These are phyloP conservation scores for Drosophila triauraria DNA, from an alignment of 1,140 invertebrate genomes.

Conservation along the genomic window DNA sequence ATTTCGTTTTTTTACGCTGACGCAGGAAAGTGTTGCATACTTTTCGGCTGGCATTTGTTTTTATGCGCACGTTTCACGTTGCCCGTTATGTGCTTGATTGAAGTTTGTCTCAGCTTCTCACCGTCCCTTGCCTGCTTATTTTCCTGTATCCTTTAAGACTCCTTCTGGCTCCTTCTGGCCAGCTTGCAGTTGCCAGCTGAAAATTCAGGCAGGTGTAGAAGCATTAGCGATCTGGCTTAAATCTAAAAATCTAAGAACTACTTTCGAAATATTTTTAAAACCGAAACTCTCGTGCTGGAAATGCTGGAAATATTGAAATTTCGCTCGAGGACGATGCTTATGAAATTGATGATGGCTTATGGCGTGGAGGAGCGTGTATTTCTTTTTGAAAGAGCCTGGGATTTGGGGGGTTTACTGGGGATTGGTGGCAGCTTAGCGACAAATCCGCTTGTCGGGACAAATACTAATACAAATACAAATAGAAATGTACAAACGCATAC, in stretches of 20 bases:
- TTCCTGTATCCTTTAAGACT: conserved; percentile 36
- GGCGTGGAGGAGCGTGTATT: conserved; percentile 26
- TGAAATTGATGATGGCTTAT: conserved; percentile 48
- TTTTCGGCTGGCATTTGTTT: conserved; percentile 74
- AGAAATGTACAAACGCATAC: conserved; percentile 26
- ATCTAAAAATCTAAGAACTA: background rate
- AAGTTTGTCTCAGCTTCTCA: conserved; percentile 45
- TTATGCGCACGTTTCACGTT: conserved; percentile 65
- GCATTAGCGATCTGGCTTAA: background rate
- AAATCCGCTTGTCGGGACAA: conserved; percentile 72
- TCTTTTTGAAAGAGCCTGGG: conserved; percentile 1
- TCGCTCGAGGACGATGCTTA: background rate
- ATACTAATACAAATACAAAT: conserved; percentile 37
- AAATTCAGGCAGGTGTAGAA: background rate
- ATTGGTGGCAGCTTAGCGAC: conserved; percentile 54
- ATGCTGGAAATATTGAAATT: background rate
- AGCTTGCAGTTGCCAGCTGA: background rate
- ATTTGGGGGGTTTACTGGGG: background rate
- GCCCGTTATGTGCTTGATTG: conserved; percentile 56
- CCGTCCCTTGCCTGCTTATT: background rate
- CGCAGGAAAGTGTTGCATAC: conserved; percentile 72
- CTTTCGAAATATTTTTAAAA: background rate
- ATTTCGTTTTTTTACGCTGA: conserved; percentile 57
- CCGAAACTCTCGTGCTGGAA: too few relatives aligned
- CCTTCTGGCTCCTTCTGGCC: background rate